Percentiles rank a stretch among this genome's conserved stretches.
Evolutionary conservation across 2,113 vertebrate genomes (phyloP).

Genomic region (Mustela lutreola): DNA sequence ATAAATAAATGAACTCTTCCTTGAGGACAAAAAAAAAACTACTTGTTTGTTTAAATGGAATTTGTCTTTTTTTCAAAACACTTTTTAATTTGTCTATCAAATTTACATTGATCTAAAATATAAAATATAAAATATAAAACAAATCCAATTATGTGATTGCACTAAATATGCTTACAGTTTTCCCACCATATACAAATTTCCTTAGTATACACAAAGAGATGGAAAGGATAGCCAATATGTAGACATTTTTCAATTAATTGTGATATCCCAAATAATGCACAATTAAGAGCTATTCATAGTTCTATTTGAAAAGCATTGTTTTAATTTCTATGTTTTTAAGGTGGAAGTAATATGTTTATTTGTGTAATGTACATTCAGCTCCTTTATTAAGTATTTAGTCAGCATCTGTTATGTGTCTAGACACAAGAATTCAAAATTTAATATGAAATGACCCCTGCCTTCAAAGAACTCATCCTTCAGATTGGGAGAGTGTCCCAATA

Average conservation of each 20-base stretch:
- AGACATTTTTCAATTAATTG: neutral
- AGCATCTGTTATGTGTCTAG: neutral
- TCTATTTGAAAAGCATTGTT: neutral
- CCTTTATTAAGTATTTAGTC: conserved; percentile 1
- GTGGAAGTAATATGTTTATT: neutral
- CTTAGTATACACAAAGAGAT: neutral
- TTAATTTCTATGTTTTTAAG: neutral
- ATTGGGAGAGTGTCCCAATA: neutral
- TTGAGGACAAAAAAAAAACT: too few relatives aligned
- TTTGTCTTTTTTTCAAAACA: conserved; percentile 19
- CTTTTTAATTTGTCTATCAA: conserved; percentile 6
- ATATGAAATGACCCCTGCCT: neutral
- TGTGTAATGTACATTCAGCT: neutral
- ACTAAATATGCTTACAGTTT: neutral
- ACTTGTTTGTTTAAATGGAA: neutral
- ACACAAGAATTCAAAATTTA: neutral
- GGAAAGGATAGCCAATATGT: neutral
- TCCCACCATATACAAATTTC: neutral
- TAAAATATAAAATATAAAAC: too few relatives aligned
- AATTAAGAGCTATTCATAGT: neutral
- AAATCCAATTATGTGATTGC: neutral
- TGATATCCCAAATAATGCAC: neutral
- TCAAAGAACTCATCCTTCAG: neutral
- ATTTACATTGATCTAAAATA: neutral
- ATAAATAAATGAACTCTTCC: too few relatives aligned